Base-by-base conservation (phyloP, 37 sponge, comb jelly and placozoan genomes). In the Mnemiopsis leidyi region DNA sequence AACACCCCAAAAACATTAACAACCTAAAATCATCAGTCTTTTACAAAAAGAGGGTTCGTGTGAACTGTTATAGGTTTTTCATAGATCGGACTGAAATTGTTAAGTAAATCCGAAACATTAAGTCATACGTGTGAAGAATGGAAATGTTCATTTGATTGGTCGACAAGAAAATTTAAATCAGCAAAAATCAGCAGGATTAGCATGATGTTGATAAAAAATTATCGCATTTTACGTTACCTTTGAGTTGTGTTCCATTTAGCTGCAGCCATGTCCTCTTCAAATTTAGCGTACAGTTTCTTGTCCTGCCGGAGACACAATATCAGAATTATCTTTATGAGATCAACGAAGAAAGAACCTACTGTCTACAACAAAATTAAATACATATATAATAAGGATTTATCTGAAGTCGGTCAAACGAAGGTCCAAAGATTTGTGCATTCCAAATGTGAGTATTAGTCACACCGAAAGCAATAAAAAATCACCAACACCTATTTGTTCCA, bases 61-160 rank as follows among this genome's bases (percentile, higher is more conserved):
- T 85, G 90, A 0, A 21, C n/a, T 35, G 90, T 85, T 2, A 33
- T 85, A 5, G 90, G 90, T 85, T 85, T 28, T 37, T 85, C 35
- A 37, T 85, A 85, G 26, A 85, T 85, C 90, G 90, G 90, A 39
- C 90, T 85, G 79, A 77, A 77, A 77, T 34, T 28, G 35, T 31
- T 32, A 34, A 3, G 26, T 29, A n/a, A 29, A n/a, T 71, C 23
- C 3, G 23, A 30, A 71, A 71, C 3, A n/a, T 30, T n/a, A n/a
- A n/a, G n/a, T n/a, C n/a, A n/a, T 61, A 21, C 68, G 68, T 21
- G 18, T 61, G 9, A 21, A 61, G 68, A 61, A 9, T 61, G 68
- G 18, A 61, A 61, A 61, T 61, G 9, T 61, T 61, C 68, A n/a
- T n/a, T n/a, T n/a, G n/a, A n/a, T n/a, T n/a, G n/a, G n/a, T n/a